Base-by-base conservation (phyloP, 2,888 invertebrate species). In the Opisthograptis luteolata region DNA sequence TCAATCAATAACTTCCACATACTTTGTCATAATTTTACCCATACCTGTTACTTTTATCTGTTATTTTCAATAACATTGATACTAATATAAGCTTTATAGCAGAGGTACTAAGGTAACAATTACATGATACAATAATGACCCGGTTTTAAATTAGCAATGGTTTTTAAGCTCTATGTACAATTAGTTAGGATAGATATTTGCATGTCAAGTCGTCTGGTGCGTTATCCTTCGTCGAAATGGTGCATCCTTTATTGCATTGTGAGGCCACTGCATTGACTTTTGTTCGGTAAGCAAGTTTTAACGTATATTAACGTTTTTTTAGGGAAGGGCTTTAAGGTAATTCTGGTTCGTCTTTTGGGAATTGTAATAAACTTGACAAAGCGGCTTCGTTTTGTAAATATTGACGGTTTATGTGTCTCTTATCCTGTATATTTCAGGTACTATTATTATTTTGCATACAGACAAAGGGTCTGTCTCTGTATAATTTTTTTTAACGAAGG, bases 171-270 rank as follows among this genome's bases (percentile, higher is more conserved):
- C 28, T 40, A 40, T 28, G n/a, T 1, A 5, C 2, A 0, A 3
- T 0, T 19, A 10, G 0, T 12, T 52, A 58, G 7, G 30, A 46
- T 44, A 12, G 36, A 24, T 31, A 30, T 44, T 36, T 12, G 15
- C 20, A 13, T 31, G 10, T 4, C 2, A 22, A 13, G 31, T 9
- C 5, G n/a, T 28, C 9, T 8, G 27, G 37, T 32, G 24, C 19
- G 31, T 19, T 41, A 43, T 39, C 22, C 45, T 40, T 42, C 45
- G 53, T 59, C 48, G 40, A 37, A 51, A 44, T 48, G 51, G 60
- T 61, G 61, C 61, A 61, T 54, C 55, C 37, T 42, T 52, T 50
- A 47, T 53, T 54, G 53, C 48, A 53, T 53, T 55, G 55, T 47
- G 42, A 28, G 24, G 37, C 9, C 22, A 8, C 25, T 58, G 58